Evolutionary conservation across 2,113 vertebrate species (phyloP), one percentile per base, ranked within the genome.

Genomic region (Sapajus apella): DNA sequence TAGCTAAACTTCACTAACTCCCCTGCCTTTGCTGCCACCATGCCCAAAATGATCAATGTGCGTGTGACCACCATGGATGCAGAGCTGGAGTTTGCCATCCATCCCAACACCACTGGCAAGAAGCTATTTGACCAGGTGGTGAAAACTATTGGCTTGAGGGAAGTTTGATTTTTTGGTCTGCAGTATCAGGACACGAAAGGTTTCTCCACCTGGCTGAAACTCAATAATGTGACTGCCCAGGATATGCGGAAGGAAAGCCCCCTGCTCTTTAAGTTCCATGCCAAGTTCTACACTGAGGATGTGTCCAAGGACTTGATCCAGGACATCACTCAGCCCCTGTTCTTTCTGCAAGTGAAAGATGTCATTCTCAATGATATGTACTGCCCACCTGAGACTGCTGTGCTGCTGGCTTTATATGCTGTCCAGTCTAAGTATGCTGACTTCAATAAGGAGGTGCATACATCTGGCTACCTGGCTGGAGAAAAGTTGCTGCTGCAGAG

Each of bases 71-170:
- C 99, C 83, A 99, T 99, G 99, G 99, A 99, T 75, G 99, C 99
- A 95, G 99, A 99, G 98, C 98, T 99, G 99, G 99, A 99, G 98
- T 99, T 99, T 99, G 99, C 99, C 95, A 99, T 99, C 98, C 99
- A 99, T 98, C 99, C 99, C 97, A 99, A 99, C 98, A 99, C 99
- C 35, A 99, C 99, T 2, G 99, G 99, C 96, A 99, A 99, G 97
- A 99, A 99, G 94, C 99, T 99, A 72, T 99, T 99, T 93, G 99
- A 99, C 98, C 99, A 99, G 99, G 99, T 99, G 52, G 99, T 99
- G 97, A 99, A 99, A 98, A 99, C 99, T 58, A 99, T 99, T 47
- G 99, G 99, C 40, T 98, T 99, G 66, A 98, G 99, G 96, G 99
- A 99, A 97, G 99, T 99, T 89, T 99, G 99, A 99, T 99, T 99